Evolutionary conservation across 2,888 invertebrate species (phyloP).

Genomic region (Platycnemis pennipes): DNA sequence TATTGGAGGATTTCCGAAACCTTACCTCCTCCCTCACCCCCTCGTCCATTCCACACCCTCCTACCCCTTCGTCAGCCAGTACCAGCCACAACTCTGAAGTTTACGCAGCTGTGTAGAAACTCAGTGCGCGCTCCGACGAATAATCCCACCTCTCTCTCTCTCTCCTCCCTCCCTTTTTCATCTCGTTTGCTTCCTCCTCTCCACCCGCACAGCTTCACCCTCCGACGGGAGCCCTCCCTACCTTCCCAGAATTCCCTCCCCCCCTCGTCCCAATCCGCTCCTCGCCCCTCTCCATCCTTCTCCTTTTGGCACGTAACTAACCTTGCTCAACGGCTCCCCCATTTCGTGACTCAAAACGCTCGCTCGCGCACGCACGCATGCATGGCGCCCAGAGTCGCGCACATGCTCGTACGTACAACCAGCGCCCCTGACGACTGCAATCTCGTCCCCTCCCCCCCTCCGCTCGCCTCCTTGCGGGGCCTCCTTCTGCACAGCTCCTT

Average conservation of each 20-base stretch:
- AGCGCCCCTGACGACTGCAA: not conserved
- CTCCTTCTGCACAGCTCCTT: not conserved
- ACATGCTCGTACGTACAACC: not conserved
- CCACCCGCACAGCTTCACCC: not conserved
- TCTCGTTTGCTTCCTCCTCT: not conserved
- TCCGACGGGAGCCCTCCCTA: not conserved
- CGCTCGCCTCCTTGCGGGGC: not conserved
- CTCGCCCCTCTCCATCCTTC: not conserved
- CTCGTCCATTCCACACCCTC: not conserved
- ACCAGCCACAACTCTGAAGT: not conserved
- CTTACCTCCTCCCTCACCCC: not conserved
- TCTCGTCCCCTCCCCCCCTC: not conserved
- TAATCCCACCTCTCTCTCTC: not conserved
- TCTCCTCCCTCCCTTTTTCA: not conserved
- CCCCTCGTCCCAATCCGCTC: too few relatives aligned
- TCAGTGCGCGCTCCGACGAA: not conserved
- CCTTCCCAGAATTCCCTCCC: not conserved
- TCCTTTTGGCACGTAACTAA: constrained; percentile 10
- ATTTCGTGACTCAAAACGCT: constrained; percentile 9
- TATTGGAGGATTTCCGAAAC: constrained; percentile 6
- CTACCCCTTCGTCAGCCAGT: not conserved
- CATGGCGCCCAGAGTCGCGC: not conserved
- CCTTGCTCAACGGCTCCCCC: not conserved
- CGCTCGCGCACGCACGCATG: not conserved
- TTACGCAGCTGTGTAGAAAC: constrained; percentile 21